phyloP scores from a whole-genome alignment of 2,888 invertebrate genomes.

The Drosophila helvetica region DNA sequence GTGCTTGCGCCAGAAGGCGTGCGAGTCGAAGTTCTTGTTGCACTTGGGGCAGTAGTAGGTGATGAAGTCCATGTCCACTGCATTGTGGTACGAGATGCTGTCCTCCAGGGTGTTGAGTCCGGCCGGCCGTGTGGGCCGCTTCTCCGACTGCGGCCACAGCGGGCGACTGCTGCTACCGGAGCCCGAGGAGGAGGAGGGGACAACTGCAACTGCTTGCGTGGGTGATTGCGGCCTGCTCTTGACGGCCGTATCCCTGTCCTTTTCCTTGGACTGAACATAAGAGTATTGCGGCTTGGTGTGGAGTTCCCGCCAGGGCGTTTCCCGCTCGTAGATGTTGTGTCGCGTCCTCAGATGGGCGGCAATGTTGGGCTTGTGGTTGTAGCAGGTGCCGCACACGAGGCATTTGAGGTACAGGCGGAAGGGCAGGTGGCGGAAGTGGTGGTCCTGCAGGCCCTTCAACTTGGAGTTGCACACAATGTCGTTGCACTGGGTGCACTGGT shows the following conservation, averaged over 20 bases:
- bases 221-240: slow-evolving; percentile 16
- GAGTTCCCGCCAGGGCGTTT: slow-evolving; percentile 45
- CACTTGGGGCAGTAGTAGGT: slow-evolving; percentile 80
- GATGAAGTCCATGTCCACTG: slow-evolving; percentile 80
- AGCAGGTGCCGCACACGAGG: slow-evolving; percentile 78
- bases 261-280: slow-evolving; percentile 30
- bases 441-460: slow-evolving; percentile 80
- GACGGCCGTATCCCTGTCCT: slow-evolving; percentile 14
- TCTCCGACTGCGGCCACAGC: slow-evolving; percentile 49
- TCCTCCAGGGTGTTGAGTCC: slow-evolving; percentile 80
- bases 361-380: slow-evolving; percentile 81
- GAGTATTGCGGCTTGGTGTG: slow-evolving; percentile 45
- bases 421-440: slow-evolving; percentile 79
- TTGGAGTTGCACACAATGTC: slow-evolving; percentile 78
- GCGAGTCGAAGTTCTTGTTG: slow-evolving; percentile 77
- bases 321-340: slow-evolving; percentile 74
- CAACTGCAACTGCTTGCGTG: not conserved
- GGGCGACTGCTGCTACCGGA: slow-evolving; percentile 36
- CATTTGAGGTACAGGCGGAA: slow-evolving; percentile 79
- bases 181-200: slow-evolving; percentile 42
- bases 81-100: slow-evolving; percentile 79
- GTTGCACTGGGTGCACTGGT: slow-evolving; percentile 76
- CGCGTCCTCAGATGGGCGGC: slow-evolving; percentile 76
- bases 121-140: slow-evolving; percentile 62
- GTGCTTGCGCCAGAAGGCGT: slow-evolving; percentile 81